A percentile compares a stretch with the other conserved stretches of the same genome.
Evolutionary conservation across 1,140 invertebrate genomes (phyloP).

Genomic region (Neuroterus valhalla): DNA sequence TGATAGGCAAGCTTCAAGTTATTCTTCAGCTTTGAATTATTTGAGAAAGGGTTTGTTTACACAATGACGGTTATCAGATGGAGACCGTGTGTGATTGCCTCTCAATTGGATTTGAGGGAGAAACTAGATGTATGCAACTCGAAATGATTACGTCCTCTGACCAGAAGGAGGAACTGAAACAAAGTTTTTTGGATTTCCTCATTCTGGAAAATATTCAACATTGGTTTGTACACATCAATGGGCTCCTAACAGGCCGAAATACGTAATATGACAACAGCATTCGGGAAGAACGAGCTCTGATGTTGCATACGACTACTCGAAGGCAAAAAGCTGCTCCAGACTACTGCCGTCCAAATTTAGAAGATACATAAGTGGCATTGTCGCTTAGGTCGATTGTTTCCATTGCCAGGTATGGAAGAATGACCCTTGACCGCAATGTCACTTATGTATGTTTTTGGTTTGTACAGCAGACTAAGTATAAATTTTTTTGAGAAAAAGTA

Average conservation of each 20-base stretch:
- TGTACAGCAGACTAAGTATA: no score
- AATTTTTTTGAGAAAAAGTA: no score
- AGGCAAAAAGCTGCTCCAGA: no score
- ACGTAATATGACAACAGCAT: neutral
- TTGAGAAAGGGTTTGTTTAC: neutral
- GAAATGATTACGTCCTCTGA: neutral
- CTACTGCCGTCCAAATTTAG: no score
- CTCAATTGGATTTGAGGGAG: neutral
- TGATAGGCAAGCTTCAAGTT: no score
- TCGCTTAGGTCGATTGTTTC: no score
- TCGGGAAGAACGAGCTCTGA: neutral
- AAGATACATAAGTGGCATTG: no score
- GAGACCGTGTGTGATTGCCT: neutral
- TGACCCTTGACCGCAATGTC: no score
- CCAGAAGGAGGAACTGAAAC: neutral
- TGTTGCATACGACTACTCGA: no score
- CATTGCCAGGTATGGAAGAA: no score
- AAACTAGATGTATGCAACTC: neutral
- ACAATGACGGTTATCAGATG: neutral
- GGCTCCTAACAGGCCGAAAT: neutral
- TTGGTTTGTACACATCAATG: neutral
- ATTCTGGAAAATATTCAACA: neutral
- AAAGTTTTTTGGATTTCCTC: neutral
- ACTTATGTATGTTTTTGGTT: no score
- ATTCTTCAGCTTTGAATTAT: neutral